Percentiles rank a stretch among this genome's conserved stretches.
phyloP scores from a whole-genome alignment of 2,797 vertebrate genomes.

The Sciurus carolinensis region DNA sequence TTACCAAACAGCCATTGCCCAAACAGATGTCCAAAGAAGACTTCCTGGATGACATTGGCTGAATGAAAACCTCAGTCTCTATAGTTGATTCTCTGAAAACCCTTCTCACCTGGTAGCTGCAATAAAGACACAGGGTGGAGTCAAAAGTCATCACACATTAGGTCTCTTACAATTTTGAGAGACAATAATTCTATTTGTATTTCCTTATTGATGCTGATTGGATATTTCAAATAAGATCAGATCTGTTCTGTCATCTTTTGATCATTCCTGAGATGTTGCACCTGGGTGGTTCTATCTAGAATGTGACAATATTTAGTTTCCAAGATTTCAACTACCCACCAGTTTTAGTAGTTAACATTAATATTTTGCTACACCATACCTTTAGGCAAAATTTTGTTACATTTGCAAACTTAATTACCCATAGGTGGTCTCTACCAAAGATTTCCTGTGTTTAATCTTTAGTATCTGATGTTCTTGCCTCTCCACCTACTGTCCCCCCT shows the following conservation, averaged over 20 bases:
- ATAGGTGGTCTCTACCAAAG: background rate
- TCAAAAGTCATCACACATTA: background rate
- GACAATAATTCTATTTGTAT: background rate
- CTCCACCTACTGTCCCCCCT: background rate
- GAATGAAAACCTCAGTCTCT: background rate
- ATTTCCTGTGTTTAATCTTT: background rate
- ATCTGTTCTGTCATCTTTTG: background rate
- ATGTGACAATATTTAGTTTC: background rate
- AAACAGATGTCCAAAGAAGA: background rate
- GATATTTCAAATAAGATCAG: background rate
- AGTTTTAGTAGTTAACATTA: background rate
- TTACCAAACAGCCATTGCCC: background rate
- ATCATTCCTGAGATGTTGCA: background rate
- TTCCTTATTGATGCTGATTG: too few species aligned
- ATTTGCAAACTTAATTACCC: background rate
- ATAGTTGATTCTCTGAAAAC: background rate
- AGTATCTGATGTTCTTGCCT: background rate
- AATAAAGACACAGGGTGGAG: fast-evolving
- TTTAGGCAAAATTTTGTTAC: background rate
- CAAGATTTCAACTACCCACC: background rate
- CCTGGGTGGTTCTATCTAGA: background rate
- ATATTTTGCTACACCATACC: background rate
- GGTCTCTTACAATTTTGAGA: fast-evolving
- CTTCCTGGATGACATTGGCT: background rate
- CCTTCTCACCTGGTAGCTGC: background rate